Evolutionary conservation across 2,888 invertebrate genomes (phyloP).

Genomic region (Rhaphigaster nebulosa): DNA sequence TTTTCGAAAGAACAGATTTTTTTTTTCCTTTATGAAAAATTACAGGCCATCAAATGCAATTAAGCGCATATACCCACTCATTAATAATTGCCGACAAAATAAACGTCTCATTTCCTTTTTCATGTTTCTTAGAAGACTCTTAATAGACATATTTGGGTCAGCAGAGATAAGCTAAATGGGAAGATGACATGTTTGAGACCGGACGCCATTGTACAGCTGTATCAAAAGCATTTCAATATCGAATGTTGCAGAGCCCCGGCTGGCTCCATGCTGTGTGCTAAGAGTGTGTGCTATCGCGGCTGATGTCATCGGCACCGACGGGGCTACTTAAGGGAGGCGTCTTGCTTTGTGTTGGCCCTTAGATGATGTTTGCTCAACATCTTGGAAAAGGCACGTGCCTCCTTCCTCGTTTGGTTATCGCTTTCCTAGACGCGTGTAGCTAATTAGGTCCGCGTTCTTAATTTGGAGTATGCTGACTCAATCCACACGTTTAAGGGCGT

Average conservation of each 20-base stretch:
- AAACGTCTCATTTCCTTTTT: neutral
- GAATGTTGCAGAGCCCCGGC: neutral
- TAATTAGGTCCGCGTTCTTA: neutral
- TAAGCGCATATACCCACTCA: neutral
- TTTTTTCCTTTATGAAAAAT: neutral
- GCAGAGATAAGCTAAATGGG: neutral
- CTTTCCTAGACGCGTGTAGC: neutral
- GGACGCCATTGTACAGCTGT: neutral
- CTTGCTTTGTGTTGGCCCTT: neutral
- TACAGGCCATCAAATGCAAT: neutral
- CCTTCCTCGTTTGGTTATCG: neutral
- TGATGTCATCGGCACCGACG: slow-evolving; percentile 9
- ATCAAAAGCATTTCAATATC: neutral
- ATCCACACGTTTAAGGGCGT: neutral
- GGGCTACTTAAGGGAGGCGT: neutral
- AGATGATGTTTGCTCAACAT: neutral
- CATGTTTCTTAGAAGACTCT: neutral
- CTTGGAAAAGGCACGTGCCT: neutral
- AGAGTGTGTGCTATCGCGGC: neutral
- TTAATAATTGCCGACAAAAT: neutral
- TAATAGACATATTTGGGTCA: slow-evolving; percentile 28
- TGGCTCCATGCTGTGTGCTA: neutral
- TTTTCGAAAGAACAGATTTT: neutral
- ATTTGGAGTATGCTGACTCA: neutral
- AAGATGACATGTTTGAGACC: neutral